Percentiles rank a stretch among this genome's conserved stretches.
Evolutionary conservation across 2,888 invertebrate genomes (phyloP).

Genomic region (Synergus umbraculus): DNA sequence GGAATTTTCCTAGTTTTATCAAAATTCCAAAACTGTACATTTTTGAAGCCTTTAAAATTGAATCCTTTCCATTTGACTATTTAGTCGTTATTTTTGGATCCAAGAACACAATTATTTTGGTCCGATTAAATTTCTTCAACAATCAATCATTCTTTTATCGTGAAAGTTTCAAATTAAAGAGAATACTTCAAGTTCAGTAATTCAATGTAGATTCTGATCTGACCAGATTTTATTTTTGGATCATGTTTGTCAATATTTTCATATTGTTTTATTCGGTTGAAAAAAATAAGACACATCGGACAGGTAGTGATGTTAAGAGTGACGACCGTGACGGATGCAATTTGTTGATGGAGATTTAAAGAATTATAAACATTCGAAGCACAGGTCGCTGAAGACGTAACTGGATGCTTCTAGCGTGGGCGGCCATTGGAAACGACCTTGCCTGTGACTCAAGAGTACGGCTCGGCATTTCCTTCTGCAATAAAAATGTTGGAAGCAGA

Average conservation of each 20-base stretch:
- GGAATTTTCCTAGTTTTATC: too few species aligned
- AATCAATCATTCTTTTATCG: too few species aligned
- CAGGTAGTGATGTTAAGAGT: not conserved
- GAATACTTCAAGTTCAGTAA: not conserved
- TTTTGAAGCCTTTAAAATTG: not conserved
- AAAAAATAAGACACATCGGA: not conserved
- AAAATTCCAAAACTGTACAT: not conserved
- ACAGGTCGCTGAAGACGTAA: slow-evolving; percentile 52
- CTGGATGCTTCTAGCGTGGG: slow-evolving; percentile 49
- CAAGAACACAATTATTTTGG: too few species aligned
- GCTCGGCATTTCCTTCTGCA: slow-evolving; percentile 69
- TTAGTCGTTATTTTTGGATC: too few species aligned
- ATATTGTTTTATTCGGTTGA: not conserved
- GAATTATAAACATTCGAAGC: slow-evolving; percentile 31
- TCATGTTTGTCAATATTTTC: not conserved
- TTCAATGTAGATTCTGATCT: not conserved
- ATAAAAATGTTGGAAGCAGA: slow-evolving; percentile 71
- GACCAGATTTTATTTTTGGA: not conserved
- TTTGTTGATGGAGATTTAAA: slow-evolving; percentile 35
- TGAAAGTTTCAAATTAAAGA: not conserved
- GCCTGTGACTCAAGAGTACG: slow-evolving; percentile 68
- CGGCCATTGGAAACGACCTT: slow-evolving; percentile 72
- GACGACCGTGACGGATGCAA: not conserved
- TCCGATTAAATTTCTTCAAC: too few species aligned
- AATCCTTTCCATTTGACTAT: not conserved